phyloP scores from a whole-genome alignment of 2,797 vertebrate genomes.

The Centroberyx gerrardi region DNA sequence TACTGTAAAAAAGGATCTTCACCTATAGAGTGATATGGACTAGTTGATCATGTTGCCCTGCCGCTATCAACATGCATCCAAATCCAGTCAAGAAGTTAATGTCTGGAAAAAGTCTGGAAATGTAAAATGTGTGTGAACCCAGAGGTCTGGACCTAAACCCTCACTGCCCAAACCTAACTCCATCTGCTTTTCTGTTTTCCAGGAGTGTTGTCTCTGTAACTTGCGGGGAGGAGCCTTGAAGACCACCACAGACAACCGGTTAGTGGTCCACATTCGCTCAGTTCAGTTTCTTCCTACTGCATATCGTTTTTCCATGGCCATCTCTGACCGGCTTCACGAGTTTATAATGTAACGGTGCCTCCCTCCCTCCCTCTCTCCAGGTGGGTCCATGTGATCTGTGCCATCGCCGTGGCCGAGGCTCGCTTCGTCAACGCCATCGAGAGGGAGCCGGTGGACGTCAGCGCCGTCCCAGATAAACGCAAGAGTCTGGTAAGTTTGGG shows the following conservation, averaged over 20 bases:
- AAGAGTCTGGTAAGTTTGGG: slow-evolving; percentile 91
- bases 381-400: slow-evolving; percentile 97
- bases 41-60: not conserved
- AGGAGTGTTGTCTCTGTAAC: slow-evolving; percentile 98
- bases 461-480: slow-evolving; percentile 91
- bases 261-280: slow-evolving; percentile 20
- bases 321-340: too few relatives aligned
- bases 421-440: slow-evolving; percentile 91
- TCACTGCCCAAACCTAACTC: not conserved
- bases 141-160: not conserved
- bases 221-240: slow-evolving; percentile 96
- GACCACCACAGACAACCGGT: slow-evolving; percentile 92
- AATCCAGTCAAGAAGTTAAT: not conserved
- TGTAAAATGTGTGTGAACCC: not conserved
- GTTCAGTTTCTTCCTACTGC: too few relatives aligned
- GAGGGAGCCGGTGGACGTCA: slow-evolving; percentile 94
- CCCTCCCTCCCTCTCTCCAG: slow-evolving; percentile 77
- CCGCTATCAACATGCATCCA: not conserved
- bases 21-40: too few relatives aligned
- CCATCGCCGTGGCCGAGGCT: slow-evolving; percentile 95
- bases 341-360: not conserved
- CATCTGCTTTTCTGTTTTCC: slow-evolving; percentile 49
- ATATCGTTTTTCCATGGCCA: too few relatives aligned
- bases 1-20: too few relatives aligned
- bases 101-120: not conserved